Evolutionary conservation across 2,797 vertebrate species (phyloP).

Genomic region (Tympanoctomys barrerae): DNA sequence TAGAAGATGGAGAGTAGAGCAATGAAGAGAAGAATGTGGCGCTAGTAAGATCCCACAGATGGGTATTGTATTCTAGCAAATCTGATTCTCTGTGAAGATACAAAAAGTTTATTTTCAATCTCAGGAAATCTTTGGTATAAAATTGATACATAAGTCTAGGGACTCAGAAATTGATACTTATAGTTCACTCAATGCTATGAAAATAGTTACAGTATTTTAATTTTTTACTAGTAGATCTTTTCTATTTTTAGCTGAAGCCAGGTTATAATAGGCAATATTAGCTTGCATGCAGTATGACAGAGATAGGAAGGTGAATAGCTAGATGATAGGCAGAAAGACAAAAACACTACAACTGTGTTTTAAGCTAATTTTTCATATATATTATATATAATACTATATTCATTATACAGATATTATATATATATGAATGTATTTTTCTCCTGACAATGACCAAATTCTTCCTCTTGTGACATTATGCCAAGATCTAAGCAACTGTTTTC

Average conservation of each 20-base stretch:
- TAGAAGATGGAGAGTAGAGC: constrained; percentile 30
- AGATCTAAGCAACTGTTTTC: not conserved
- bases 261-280: constrained; percentile 1
- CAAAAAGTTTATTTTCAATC: not conserved
- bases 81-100: constrained; percentile 1
- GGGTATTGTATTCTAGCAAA: not conserved
- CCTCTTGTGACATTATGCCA: constrained; percentile 1
- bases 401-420: not conserved
- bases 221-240: constrained; percentile 48
- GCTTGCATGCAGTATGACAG: not conserved
- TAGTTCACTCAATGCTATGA: not conserved
- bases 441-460: not conserved
- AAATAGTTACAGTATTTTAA: not conserved
- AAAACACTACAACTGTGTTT: not conserved
- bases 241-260: constrained; percentile 11
- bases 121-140: not conserved
- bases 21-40: constrained; percentile 52
- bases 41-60: not conserved
- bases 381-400: not conserved
- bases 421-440: not conserved
- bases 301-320: not conserved
- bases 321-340: not conserved
- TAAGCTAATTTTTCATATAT: not conserved
- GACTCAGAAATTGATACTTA: not conserved
- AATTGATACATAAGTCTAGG: not conserved